Evolutionary conservation across 2,888 invertebrate species (phyloP).

Genomic region (Drosophila mulleri): DNA sequence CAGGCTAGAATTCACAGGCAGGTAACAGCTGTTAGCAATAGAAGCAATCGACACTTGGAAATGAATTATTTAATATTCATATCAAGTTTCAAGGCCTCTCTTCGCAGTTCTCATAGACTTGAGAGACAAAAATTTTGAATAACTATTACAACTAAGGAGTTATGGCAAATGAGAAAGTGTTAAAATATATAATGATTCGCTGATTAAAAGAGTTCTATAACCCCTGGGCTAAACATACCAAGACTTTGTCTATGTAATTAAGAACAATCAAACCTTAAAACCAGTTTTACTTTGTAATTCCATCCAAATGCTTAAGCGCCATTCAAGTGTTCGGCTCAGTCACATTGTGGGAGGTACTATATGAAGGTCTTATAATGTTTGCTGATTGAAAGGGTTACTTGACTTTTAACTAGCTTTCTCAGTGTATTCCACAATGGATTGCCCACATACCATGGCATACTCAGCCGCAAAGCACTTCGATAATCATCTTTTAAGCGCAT

Average conservation of each 20-base stretch:
- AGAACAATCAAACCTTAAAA: neutral
- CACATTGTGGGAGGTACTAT: neutral
- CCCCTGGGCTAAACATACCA: too few species aligned
- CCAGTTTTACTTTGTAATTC: neutral
- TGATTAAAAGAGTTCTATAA: neutral
- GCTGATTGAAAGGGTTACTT: neutral
- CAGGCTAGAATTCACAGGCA: neutral
- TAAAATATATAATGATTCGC: too few species aligned
- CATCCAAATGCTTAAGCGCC: neutral
- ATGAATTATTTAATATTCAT: conserved; percentile 1
- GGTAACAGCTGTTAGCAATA: neutral
- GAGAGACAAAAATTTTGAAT: too few species aligned
- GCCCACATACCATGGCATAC: conserved; percentile 23
- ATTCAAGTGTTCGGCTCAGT: neutral
- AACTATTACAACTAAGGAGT: too few species aligned
- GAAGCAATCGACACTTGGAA: neutral
- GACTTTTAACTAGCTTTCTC: conserved; percentile 4
- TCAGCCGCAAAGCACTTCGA: conserved; percentile 49
- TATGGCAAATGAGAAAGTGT: too few species aligned
- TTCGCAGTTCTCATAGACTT: neutral
- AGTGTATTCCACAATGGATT: neutral
- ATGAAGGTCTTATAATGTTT: neutral
- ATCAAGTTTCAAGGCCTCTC: conserved; percentile 48
- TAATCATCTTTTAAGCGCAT: conserved; percentile 70
- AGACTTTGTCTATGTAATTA: too few species aligned